A percentile compares a stretch with the other conserved stretches of the same genome.
phyloP scores from a whole-genome alignment of 2,113 vertebrate species.

The Gopherus flavomarginatus region DNA sequence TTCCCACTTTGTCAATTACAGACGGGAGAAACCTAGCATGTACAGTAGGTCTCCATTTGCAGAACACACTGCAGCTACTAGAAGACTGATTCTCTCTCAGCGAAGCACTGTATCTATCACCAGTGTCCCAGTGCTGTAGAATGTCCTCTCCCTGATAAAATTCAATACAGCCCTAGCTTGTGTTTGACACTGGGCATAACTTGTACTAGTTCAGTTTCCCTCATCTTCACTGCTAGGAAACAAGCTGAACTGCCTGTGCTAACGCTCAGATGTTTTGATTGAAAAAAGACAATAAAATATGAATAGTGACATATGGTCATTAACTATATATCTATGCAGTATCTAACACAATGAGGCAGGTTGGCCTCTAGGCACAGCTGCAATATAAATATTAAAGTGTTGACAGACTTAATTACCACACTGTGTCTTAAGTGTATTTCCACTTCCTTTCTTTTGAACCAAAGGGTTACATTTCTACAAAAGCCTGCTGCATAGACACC shows the following conservation, averaged over 20 bases:
- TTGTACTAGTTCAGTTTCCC: background rate
- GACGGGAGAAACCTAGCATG: background rate
- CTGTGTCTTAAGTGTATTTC: background rate
- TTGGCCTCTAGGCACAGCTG: background rate
- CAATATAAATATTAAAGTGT: background rate
- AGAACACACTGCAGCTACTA: background rate
- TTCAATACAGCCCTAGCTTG: background rate
- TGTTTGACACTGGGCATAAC: background rate
- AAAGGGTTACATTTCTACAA: background rate
- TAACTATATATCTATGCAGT: background rate
- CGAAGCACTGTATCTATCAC: background rate
- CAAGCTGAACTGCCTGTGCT: fast-evolving
- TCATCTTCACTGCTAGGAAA: background rate
- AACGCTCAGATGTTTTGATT: background rate
- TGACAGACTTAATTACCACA: background rate
- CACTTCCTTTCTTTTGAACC: background rate
- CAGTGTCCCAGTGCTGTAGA: background rate
- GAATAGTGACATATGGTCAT: background rate
- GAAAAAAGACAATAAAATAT: background rate
- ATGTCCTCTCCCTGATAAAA: background rate
- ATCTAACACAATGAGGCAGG: background rate
- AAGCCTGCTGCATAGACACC: background rate
- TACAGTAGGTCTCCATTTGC: background rate
- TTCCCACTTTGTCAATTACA: background rate
- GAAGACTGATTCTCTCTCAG: background rate